Evolutionary conservation across 2,888 invertebrate species (phyloP), one percentile per base, ranked within the genome.

Genomic region (Ariolimax columbianus): DNA sequence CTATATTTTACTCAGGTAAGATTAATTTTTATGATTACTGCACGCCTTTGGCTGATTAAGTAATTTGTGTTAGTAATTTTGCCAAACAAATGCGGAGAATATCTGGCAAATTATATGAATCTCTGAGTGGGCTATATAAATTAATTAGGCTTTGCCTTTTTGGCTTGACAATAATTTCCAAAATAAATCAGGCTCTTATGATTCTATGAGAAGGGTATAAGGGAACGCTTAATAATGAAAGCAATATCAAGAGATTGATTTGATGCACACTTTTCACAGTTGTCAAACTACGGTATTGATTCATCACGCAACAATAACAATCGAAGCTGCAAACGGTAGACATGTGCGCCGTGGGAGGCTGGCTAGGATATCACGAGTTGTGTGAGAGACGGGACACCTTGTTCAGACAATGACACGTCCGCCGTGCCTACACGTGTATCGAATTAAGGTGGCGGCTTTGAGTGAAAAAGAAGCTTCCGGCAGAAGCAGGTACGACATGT

Each of bases 361-460:
- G 40, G 75, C 43, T 3, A 30, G 0, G 38, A n/a, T 40, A 38
- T 63, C 38, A 63, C 63, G 59, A 78, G 59, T 30, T 59, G 77
- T 78, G 77, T 78, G 77, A 78, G 77, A 78, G 59, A 59, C 38
- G n/a, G 40, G 14, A 59, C 77, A 78, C 63, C 77, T 78, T 78
- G 77, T 14, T 78, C 36, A 38, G 17, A 78, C 77, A 78, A 78
- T 40, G 33, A 40, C 77, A 78, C 77, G 77, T 59, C n/a, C 63
- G 40, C 1, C 59, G n/a, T n/a, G 38, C 3, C 0, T 40, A n/a
- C 77, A 78, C 77, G 77, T 78, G 77, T 59, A 59, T 78, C 77
- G 40, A 78, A 78, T 78, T 78, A 78, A 77, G 26, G 77, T 36
- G 36, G 36, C 23, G 77, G 17, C 30, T 63, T 59, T 38, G 3